Evolutionary conservation across 1,140 invertebrate genomes (phyloP), one percentile per base, ranked within the genome.

Genomic region (Melitaea cinxia): DNA sequence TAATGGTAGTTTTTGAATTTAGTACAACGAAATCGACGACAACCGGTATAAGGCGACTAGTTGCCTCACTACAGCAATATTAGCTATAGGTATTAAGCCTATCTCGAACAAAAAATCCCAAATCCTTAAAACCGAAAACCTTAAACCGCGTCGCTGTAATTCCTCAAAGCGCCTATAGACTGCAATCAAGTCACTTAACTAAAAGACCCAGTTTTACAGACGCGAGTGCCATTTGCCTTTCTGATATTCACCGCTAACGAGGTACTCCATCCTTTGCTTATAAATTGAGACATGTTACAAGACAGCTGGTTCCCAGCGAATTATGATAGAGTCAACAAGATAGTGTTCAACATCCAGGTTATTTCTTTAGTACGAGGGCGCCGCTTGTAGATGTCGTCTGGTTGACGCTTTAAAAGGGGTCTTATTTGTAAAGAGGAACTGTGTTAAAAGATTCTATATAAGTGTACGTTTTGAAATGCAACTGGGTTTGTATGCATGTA

Each of bases 211-310:
- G 59, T 72, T 50, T 5, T n/a, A n/a, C n/a, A n/a, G n/a, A n/a
- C n/a, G n/a, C n/a, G n/a, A 62, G 63, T 59, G 58, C 70, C 60
- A 72, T 78, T 78, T 68, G 76, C 72, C 77, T 82, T 78, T 82
- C 80, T 83, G 69, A 83, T 80, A 79, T 82, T 80, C 82, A 79
- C 73, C 68, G 73, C 82, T 84, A 86, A 86, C 83, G 80, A 86
- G 80, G 73, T 77, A 82, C 82, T 84, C 77, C 77, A 77, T 73
- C 61, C 72, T 70, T 76, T 75, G 70, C 68, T 68, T 72, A 66
- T 56, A 64, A 74, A 70, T 71, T 55, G 60, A 65, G 63, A 62
- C 61, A 28, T n/a, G 50, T 37, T 53, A 63, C 52, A 47, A 59
- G 65, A 67, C 53, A 59, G 39, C 58, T 50, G 33, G 12, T 49